Evolutionary conservation across 2,113 vertebrate species (phyloP).

Genomic region (Callithrix jacchus): DNA sequence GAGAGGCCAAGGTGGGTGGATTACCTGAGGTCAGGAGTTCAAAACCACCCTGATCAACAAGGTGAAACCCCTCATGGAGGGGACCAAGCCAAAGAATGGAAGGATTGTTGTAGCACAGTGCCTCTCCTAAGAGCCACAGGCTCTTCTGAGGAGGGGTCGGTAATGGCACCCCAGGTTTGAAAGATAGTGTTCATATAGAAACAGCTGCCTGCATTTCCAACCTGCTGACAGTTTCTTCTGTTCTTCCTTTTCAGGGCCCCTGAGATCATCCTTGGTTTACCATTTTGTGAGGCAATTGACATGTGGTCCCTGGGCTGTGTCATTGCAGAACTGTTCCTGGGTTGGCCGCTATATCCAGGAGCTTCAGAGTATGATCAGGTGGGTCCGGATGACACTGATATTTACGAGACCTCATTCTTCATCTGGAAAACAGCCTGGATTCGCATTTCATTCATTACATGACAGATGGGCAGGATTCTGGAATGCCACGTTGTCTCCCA

Average conservation of each 20-base stretch:
- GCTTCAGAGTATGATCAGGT: conserved; percentile 99
- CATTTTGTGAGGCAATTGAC: conserved; percentile 98
- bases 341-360: conserved; percentile 98
- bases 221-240: conserved; percentile 54
- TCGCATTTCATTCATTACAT: not conserved
- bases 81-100: not conserved
- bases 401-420: not conserved
- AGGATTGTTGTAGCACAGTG: not conserved
- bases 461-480: fast-evolving
- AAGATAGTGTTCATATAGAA: not conserved
- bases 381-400: conserved; percentile 52
- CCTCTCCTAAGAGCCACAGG: not conserved
- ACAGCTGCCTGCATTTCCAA: not conserved
- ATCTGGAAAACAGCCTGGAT: not conserved
- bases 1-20: no score
- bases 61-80: not conserved
- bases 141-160: not conserved
- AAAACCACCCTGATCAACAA: no score
- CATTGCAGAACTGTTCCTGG: conserved; percentile 98
- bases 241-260: conserved; percentile 89
- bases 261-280: conserved; percentile 98
- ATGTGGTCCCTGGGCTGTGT: conserved; percentile 99
- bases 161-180: not conserved
- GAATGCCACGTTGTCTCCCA: not conserved
- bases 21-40: no score